These are phyloP conservation scores for Pristionchus maxplancki DNA, from an alignment of 2,888 invertebrate species.

Conservation along the genomic window DNA sequence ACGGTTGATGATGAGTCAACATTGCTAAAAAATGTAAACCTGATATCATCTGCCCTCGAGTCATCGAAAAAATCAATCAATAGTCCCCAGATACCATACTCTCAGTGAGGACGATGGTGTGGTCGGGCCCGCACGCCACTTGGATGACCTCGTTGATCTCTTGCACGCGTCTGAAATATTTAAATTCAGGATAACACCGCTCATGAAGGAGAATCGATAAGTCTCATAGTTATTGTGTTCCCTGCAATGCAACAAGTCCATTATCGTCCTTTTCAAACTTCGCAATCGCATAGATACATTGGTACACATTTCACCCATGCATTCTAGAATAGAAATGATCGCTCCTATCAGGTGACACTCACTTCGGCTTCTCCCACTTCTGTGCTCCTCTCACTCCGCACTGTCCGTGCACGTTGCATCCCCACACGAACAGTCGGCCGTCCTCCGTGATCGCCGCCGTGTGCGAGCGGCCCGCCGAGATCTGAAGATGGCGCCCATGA, in stretches of 20 bases:
- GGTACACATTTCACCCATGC: no score
- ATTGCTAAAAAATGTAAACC: no score
- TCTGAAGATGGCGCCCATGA: constrained; percentile 51
- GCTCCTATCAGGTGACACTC: no score
- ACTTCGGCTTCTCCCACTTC: constrained; percentile 61
- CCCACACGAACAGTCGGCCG: constrained; percentile 88
- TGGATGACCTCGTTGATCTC: constrained; percentile 84
- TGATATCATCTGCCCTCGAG: no score
- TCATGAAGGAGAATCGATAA: no score
- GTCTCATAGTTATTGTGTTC: no score
- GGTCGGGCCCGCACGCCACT: constrained; percentile 89
- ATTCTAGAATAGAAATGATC: no score
- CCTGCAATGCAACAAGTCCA: no score
- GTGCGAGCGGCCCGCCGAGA: constrained; percentile 68
- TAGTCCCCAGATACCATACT: constrained; percentile 81
- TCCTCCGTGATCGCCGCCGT: constrained; percentile 69
- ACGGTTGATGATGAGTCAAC: no score
- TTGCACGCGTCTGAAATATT: constrained; percentile 59
- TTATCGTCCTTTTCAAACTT: no score
- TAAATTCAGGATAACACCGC: no score
- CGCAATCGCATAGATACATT: no score
- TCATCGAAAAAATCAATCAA: neutral
- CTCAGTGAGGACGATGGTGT: constrained; percentile 89
- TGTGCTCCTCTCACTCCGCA: constrained; percentile 81
- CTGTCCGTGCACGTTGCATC: constrained; percentile 93